A percentile compares a stretch with the other conserved stretches of the same genome.
Evolutionary conservation across 1,140 invertebrate species (phyloP).

Genomic region (Drosophila nigrodunni): DNA sequence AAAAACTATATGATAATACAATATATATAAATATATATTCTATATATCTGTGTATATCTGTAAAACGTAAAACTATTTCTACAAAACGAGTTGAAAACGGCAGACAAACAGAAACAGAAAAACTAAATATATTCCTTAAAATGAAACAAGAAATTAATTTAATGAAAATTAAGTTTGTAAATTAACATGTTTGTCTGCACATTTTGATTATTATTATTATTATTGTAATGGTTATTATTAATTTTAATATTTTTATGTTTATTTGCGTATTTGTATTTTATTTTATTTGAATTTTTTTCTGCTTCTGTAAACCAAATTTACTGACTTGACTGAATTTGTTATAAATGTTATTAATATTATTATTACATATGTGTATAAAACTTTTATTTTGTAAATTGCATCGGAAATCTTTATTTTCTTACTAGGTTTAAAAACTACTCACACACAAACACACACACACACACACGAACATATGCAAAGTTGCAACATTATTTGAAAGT

Average conservation of each 20-base stretch:
- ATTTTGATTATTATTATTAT: constrained; percentile 64
- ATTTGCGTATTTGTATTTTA: constrained; percentile 60
- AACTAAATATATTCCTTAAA: constrained; percentile 65
- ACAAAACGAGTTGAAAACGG: constrained; percentile 40
- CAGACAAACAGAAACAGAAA: constrained; percentile 31
- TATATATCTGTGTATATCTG: constrained; percentile 52
- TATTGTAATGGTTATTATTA: constrained; percentile 37
- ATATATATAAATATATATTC: no score
- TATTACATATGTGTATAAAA: constrained; percentile 73
- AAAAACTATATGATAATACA: constrained; percentile 27
- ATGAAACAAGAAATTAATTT: constrained; percentile 41
- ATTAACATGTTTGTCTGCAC: constrained; percentile 42
- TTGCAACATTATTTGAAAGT: constrained; percentile 13
- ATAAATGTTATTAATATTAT: constrained; percentile 78
- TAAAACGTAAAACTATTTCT: constrained; percentile 64
- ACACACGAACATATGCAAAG: constrained; percentile 2
- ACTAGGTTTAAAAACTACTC: constrained; percentile 37
- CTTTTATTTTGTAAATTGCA: constrained; percentile 75
- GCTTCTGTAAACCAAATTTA: constrained; percentile 80
- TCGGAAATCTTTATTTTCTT: constrained; percentile 58
- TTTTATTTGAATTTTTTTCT: constrained; percentile 64
- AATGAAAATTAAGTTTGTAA: constrained; percentile 33
- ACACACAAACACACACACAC: constrained; percentile 23
- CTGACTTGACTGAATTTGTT: constrained; percentile 81
- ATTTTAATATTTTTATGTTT: constrained; percentile 32